phyloP scores from a whole-genome alignment of 2,797 vertebrate genomes.

The Sphenopsis melanotis region DNA sequence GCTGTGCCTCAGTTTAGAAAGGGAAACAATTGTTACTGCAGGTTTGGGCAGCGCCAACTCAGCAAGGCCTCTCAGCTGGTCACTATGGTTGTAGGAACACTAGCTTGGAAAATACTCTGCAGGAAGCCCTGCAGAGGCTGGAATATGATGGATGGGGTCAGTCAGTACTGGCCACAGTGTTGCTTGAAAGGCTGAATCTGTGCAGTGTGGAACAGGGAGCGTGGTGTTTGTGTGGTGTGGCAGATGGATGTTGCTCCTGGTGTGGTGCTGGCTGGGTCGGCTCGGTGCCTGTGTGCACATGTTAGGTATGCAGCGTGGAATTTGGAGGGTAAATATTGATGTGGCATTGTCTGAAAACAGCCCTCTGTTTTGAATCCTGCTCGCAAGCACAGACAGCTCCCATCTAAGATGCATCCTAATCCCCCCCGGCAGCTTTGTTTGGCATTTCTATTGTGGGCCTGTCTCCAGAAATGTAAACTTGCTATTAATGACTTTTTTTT shows the following conservation, averaged over 20 bases:
- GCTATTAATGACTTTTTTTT: constrained; percentile 4
- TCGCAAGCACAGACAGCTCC: constrained; percentile 25
- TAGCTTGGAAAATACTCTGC: background rate
- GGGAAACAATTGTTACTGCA: background rate
- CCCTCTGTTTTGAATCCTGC: constrained; percentile 14
- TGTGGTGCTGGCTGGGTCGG: background rate
- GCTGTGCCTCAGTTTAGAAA: background rate
- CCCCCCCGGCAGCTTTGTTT: background rate
- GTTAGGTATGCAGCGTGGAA: constrained; percentile 12
- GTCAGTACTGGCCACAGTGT: background rate
- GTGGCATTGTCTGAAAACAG: constrained; percentile 20
- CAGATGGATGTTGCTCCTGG: background rate
- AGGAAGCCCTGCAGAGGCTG: background rate
- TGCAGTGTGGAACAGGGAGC: background rate
- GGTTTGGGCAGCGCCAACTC: background rate
- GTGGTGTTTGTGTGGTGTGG: background rate
- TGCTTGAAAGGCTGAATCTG: background rate
- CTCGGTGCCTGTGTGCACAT: background rate
- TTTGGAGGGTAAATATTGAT: constrained; percentile 45
- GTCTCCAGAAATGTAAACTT: constrained; percentile 40
- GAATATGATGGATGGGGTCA: background rate
- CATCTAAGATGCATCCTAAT: constrained; percentile 10
- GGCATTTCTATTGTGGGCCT: background rate
- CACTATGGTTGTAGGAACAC: background rate
- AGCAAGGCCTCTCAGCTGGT: background rate